These are phyloP conservation scores for Halictus quadricinctus DNA, from an alignment of 2,888 invertebrate genomes.

Conservation along the genomic window DNA sequence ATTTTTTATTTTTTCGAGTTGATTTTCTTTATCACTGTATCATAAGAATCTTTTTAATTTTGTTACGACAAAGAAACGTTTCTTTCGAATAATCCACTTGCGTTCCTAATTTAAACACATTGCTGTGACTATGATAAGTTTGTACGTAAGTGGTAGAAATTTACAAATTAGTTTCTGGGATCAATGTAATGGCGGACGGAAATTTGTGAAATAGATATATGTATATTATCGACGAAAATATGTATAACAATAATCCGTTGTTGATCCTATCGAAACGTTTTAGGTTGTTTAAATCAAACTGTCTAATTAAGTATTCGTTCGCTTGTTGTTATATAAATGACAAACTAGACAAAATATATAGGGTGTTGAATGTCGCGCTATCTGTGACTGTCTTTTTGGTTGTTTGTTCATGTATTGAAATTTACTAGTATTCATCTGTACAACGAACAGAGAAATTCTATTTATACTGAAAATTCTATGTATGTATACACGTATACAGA, in stretches of 20 bases:
- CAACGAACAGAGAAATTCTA: slow-evolving; percentile 25
- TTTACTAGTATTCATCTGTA: slow-evolving; percentile 23
- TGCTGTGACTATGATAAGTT: slow-evolving; percentile 78
- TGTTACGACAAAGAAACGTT: slow-evolving; percentile 44
- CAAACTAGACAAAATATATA: slow-evolving; percentile 61
- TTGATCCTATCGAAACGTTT: slow-evolving; percentile 53
- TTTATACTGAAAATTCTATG: slow-evolving; percentile 10
- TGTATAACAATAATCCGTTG: slow-evolving; percentile 14
- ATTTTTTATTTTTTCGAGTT: slow-evolving; percentile 29
- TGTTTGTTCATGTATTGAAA: slow-evolving; percentile 6
- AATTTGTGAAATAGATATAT: slow-evolving; percentile 36
- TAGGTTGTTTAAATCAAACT: slow-evolving; percentile 55
- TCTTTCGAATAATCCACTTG: slow-evolving; percentile 60
- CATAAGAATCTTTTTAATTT: slow-evolving; percentile 35
- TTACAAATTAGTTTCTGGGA: slow-evolving; percentile 74
- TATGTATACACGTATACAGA: not conserved
- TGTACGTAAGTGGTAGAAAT: slow-evolving; percentile 64
- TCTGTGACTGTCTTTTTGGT: slow-evolving; percentile 22
- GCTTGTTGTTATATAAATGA: slow-evolving; percentile 55
- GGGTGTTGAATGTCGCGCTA: slow-evolving; percentile 55
- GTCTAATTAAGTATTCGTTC: slow-evolving; percentile 48
- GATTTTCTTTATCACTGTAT: slow-evolving; percentile 39
- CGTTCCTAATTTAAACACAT: slow-evolving; percentile 71
- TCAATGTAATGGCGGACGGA: slow-evolving; percentile 62
- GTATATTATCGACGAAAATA: slow-evolving; percentile 16